Percentiles rank a stretch among this genome's conserved stretches.
Evolutionary conservation across 2,113 vertebrate species (phyloP).

Genomic region (Atlantisia rogersi): DNA sequence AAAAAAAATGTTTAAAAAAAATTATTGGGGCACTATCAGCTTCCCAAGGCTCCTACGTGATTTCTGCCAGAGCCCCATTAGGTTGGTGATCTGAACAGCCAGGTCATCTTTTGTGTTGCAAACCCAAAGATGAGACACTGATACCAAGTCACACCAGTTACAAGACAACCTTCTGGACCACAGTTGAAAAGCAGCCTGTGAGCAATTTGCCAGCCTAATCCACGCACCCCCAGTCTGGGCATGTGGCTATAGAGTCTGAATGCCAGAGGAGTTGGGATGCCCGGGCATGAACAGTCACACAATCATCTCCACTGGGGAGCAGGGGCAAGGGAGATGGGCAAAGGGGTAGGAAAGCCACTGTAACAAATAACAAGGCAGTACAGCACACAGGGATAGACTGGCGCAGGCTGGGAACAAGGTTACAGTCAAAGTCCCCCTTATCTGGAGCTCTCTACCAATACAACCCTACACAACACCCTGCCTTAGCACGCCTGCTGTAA

Average conservation of each 20-base stretch:
- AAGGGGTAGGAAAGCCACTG: background rate
- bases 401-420: background rate
- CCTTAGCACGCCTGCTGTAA: background rate
- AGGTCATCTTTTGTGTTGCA: background rate
- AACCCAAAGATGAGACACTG: background rate
- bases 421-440: background rate
- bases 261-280: background rate
- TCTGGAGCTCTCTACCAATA: background rate
- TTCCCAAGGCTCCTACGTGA: background rate
- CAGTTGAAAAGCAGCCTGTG: background rate
- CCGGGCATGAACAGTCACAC: background rate
- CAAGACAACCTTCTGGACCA: background rate
- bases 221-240: fast-evolving
- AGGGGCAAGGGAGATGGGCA: background rate
- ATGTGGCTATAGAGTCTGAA: fast-evolving
- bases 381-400: background rate
- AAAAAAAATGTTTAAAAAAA: background rate
- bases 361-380: fast-evolving
- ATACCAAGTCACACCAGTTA: background rate
- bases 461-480: fast-evolving
- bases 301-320: background rate
- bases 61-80: background rate
- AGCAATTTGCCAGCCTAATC: background rate
- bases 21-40: background rate
- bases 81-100: background rate